These are phyloP conservation scores for Calypte anna DNA, from an alignment of 2,113 vertebrate genomes.

Conservation along the genomic window DNA sequence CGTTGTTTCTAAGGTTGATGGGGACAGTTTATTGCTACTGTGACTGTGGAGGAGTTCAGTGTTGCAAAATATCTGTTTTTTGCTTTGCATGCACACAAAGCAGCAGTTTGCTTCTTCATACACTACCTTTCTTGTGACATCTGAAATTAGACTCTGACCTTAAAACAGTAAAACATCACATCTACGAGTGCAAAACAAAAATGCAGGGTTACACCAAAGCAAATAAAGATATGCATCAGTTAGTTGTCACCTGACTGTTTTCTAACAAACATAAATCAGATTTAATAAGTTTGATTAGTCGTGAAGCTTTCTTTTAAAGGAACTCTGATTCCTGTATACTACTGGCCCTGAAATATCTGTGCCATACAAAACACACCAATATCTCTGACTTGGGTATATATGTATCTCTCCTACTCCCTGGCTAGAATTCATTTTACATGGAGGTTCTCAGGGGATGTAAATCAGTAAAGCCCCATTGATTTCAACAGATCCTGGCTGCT, in stretches of 20 bases:
- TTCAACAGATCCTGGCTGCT: conserved; percentile 28
- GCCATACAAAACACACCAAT: neutral
- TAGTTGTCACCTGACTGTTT: conserved; percentile 54
- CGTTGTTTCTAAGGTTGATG: neutral
- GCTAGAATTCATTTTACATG: conserved; percentile 22
- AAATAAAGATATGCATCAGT: conserved; percentile 66
- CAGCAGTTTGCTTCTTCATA: neutral
- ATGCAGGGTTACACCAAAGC: conserved; percentile 62
- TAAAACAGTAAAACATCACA: conserved; percentile 21
- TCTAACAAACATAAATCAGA: conserved; percentile 60
- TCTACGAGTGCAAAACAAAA: conserved; percentile 45
- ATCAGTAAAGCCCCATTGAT: conserved; percentile 37
- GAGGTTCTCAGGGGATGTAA: conserved; percentile 37
- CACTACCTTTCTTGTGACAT: conserved; percentile 34
- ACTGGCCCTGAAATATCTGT: neutral
- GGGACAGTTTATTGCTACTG: neutral
- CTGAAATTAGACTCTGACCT: conserved; percentile 63
- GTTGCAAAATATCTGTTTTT: conserved; percentile 35
- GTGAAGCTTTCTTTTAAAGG: neutral
- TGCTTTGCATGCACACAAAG: conserved; percentile 8
- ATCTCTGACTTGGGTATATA: conserved; percentile 2
- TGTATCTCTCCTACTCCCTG: neutral
- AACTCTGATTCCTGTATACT: neutral
- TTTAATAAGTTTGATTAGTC: conserved; percentile 40
- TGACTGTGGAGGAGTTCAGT: neutral